Conservation (phyloP, 2,888 invertebrate genomes). For the Peribatodes rhomboidaria region DNA sequence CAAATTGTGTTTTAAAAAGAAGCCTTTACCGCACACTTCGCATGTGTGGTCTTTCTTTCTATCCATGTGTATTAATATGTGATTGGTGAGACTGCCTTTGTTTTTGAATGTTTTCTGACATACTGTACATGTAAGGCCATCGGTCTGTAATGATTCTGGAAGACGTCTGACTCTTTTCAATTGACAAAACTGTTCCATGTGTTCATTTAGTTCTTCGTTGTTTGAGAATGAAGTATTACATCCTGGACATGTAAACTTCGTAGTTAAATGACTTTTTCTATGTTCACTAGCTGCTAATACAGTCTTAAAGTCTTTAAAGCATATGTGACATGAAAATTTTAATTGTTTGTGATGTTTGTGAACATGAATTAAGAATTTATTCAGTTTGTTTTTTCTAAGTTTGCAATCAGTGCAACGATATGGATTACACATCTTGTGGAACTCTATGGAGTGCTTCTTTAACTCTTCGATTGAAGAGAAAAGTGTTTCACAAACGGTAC, state of each 20-base stretch:
- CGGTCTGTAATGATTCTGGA: slow-evolving; percentile 47
- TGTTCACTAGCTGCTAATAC: slow-evolving; percentile 54
- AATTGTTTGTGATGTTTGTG: slow-evolving; percentile 87
- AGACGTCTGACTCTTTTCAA: slow-evolving; percentile 51
- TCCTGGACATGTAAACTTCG: slow-evolving; percentile 62
- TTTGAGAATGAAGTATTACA: slow-evolving; percentile 64
- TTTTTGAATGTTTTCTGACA: slow-evolving; percentile 69
- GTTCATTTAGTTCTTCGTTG: slow-evolving; percentile 58
- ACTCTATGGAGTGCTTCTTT: slow-evolving; percentile 85
- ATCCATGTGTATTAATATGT: slow-evolving; percentile 86
- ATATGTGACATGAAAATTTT: slow-evolving; percentile 76
- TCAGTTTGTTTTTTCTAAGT: slow-evolving; percentile 60
- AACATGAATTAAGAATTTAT: slow-evolving; percentile 81
- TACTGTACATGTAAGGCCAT: slow-evolving; percentile 61
- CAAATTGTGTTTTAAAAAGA: slow-evolving; percentile 62
- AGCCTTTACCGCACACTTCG: slow-evolving; percentile 72
- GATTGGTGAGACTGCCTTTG: slow-evolving; percentile 69
- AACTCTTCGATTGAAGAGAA: slow-evolving; percentile 71
- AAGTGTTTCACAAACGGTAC: slow-evolving; percentile 67
- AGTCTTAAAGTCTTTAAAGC: slow-evolving; percentile 58
- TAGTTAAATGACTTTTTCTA: slow-evolving; percentile 51
- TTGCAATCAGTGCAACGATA: slow-evolving; percentile 89
- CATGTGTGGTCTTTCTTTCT: slow-evolving; percentile 68
- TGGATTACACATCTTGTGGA: slow-evolving; percentile 87
- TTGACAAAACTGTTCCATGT: slow-evolving; percentile 58